These are phyloP conservation scores for Liposcelis brunnea DNA, from an alignment of 2,888 invertebrate species.

Conservation along the genomic window DNA sequence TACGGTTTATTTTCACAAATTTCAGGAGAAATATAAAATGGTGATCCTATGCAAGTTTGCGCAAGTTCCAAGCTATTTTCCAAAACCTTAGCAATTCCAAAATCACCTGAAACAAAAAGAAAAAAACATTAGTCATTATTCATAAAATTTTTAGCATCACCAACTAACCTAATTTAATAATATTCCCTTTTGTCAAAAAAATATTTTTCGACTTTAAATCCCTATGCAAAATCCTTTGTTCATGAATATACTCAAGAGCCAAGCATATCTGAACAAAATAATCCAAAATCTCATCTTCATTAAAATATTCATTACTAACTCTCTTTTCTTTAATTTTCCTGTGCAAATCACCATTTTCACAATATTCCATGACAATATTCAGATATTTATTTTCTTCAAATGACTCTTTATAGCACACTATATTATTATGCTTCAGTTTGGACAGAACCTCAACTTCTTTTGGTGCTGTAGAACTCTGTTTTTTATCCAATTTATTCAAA, in stretches of 20 bases:
- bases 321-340: not conserved
- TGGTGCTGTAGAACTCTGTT: not conserved
- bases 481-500: not conserved
- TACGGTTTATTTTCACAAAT: constrained; percentile 46
- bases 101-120: not conserved
- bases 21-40: constrained; percentile 43
- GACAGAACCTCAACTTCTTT: constrained; percentile 6
- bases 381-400: not conserved
- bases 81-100: constrained; percentile 4
- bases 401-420: constrained; percentile 1
- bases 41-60: constrained; percentile 4
- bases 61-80: constrained; percentile 7
- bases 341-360: constrained; percentile 5
- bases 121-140: not conserved
- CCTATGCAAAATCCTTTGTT: not conserved
- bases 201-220: constrained; percentile 7
- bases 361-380: constrained; percentile 4
- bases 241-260: constrained; percentile 5
- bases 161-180: constrained; percentile 5
- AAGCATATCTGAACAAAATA: constrained; percentile 5
- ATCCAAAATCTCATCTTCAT: constrained; percentile 3
- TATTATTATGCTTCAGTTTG: constrained; percentile 6
- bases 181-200: constrained; percentile 3
- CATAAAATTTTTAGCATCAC: not conserved
- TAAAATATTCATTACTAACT: not conserved